Base-by-base conservation (phyloP, 2,113 vertebrate genomes). In the Microcebus ravelobensis region DNA sequence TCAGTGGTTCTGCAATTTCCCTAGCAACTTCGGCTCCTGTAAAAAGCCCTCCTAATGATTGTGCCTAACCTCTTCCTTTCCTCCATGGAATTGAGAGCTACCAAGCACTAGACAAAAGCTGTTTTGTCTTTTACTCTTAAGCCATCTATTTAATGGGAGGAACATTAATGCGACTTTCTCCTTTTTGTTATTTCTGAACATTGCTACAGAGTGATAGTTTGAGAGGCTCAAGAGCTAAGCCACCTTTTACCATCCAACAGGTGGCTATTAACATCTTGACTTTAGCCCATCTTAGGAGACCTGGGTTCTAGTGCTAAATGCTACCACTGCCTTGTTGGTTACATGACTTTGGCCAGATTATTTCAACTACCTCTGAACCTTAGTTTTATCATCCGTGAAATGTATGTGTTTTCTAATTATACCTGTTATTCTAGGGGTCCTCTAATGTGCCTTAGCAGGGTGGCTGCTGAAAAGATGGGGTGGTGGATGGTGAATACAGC, bases 1-100 rank as follows among this genome's bases (percentile, higher is more conserved):
- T 97, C 97, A 97, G 97, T 95, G 86, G 85, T 95, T 97, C 97
- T 91, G 85, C 96, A 98, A 98, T 98, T 98, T 98, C 80, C 95
- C 96, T 96, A 98, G 98, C 93, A 98, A 90, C 88, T 94, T 94
- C 57, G 50, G 96, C 91, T 98, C 97, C 96, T 94, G 21, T 96
- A 97, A 96, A 95, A 96, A 97, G 71, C 65, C 88, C 74, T 97
- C 76, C 83, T 98, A 97, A 98, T 97, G 97, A 98, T 89, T 93
- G 74, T 92, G 90, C 61, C 97, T 97, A 97, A 97, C 95, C 68
- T 97, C 95, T 94, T 97, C 95, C 84, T 98, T 97, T 98, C 96
- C 86, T 97, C 94, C 48, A 73, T 91, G 92, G 94, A 97, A 98
- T 42, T 85, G 94, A 98, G 94, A 98, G 2, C 95, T 94, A 93